phyloP scores from a whole-genome alignment of 2,113 vertebrate genomes.

The Dolichotis patagonum region DNA sequence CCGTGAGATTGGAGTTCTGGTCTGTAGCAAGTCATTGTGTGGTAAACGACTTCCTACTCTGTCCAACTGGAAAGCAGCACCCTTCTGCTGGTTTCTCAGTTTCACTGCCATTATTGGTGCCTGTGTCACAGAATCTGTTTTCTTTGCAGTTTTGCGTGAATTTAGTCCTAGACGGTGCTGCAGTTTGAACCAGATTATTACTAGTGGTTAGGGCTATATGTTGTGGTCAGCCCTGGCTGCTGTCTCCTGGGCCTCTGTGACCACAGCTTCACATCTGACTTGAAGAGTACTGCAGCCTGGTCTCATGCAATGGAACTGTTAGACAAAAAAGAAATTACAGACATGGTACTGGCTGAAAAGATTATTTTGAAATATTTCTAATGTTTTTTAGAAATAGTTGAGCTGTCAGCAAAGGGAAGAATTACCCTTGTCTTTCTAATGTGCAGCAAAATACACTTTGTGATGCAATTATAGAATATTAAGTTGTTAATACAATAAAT shows the following conservation, averaged over 20 bases:
- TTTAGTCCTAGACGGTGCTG: neutral
- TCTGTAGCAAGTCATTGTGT: neutral
- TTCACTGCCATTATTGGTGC: neutral
- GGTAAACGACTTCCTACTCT: neutral
- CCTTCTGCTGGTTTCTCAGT: neutral
- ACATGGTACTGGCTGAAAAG: neutral
- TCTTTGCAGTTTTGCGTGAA: slow-evolving; percentile 3
- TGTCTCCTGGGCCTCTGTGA: neutral
- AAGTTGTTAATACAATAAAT: slow-evolving; percentile 63
- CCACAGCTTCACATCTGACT: neutral
- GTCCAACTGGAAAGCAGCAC: neutral
- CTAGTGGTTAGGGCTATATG: neutral
- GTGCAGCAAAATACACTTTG: slow-evolving; percentile 9
- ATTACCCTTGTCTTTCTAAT: slow-evolving; percentile 50
- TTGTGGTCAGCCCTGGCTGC: neutral
- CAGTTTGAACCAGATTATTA: neutral
- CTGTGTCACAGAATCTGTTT: neutral
- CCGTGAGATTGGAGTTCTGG: neutral
- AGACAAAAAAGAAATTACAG: neutral
- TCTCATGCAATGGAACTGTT: neutral
- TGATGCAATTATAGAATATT: slow-evolving; percentile 26
- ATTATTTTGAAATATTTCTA: slow-evolving; percentile 30
- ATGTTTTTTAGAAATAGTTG: neutral
- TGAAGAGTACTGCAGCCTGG: neutral
- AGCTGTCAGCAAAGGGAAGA: slow-evolving; percentile 13